phyloP scores from a whole-genome alignment of 2,113 vertebrate genomes.

The Plecturocebus donacophilus region DNA sequence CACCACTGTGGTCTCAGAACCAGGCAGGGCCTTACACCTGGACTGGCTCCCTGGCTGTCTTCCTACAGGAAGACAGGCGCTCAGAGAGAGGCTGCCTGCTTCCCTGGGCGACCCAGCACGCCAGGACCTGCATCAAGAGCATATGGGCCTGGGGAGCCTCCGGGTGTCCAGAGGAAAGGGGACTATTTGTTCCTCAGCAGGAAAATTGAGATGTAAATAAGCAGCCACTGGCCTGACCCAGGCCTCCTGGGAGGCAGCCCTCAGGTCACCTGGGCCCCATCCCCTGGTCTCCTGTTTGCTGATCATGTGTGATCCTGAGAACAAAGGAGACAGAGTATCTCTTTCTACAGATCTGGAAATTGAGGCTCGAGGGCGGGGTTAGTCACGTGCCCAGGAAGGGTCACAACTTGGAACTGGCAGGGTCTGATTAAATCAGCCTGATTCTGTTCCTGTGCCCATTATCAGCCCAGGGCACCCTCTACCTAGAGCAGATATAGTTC shows the following conservation, averaged over 20 bases:
- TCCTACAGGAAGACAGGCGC: background rate
- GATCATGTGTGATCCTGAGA: background rate
- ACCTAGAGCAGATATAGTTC: background rate
- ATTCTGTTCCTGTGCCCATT: background rate
- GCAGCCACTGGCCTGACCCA: background rate
- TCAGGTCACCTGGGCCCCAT: background rate
- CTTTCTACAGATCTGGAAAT: background rate
- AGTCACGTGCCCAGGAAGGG: background rate
- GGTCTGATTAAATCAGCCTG: background rate
- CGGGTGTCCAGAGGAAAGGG: background rate
- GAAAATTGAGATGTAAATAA: background rate
- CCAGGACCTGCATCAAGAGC: background rate
- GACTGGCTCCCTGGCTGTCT: background rate
- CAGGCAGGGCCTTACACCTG: background rate
- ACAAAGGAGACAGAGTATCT: background rate
- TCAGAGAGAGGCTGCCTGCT: background rate
- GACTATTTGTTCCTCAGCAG: background rate
- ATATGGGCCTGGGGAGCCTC: background rate
- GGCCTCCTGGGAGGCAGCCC: background rate
- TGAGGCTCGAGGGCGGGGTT: background rate
- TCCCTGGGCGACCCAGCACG: rapidly evolving
- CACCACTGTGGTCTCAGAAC: background rate
- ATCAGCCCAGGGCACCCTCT: background rate
- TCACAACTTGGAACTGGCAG: background rate
- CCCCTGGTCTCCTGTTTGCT: background rate